Evolutionary conservation across 2,888 invertebrate genomes (phyloP), one percentile per base, ranked within the genome.

Genomic region (Oegoconia quadripuncta): DNA sequence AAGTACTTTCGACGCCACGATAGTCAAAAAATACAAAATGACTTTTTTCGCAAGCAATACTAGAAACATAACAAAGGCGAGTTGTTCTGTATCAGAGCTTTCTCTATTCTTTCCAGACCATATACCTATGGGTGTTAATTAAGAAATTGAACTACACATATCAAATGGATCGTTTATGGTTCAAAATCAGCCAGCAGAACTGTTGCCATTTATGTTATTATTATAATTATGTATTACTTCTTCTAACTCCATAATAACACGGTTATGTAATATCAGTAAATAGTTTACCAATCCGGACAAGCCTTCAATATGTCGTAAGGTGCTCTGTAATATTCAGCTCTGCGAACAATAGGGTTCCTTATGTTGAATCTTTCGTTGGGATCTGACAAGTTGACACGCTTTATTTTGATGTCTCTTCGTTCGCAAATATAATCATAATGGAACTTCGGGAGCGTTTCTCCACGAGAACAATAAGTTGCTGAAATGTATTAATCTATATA

Each of bases 381-480:
- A 39, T 87, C 86, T 0, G 84, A 76, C 12, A 84, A 54, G 46
- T 86, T 86, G 3, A 86, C 63, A 3, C 64, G 69, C 43, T 83
- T 82, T n/a, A 87, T 75, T 45, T 77, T 83, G 3, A 87, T 66
- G 26, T 82, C 80, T 33, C 73, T 55, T 27, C 84, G 59, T 45
- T 86, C 86, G 41, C 86, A 87, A 20, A 87, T 83, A 42, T 86
- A 86, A 48, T 87, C 86, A 53, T 86, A 86, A 45, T 87, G 86
- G 45, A 86, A 84, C 49, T 84, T 86, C 0, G 83, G 83, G 2
- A 86, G 39, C 0, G 75, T 65, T 40, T 80, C 75, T 0, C 86
- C 86, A 27, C 78, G 68, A 0, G 81, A 71, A 37, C 86, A 87
- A 46, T 68, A 83, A 1, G 83, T 77, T 40, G 69, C 84, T 84